Evolutionary conservation across 2,888 invertebrate genomes (phyloP).

Genomic region (Biston stratarius): DNA sequence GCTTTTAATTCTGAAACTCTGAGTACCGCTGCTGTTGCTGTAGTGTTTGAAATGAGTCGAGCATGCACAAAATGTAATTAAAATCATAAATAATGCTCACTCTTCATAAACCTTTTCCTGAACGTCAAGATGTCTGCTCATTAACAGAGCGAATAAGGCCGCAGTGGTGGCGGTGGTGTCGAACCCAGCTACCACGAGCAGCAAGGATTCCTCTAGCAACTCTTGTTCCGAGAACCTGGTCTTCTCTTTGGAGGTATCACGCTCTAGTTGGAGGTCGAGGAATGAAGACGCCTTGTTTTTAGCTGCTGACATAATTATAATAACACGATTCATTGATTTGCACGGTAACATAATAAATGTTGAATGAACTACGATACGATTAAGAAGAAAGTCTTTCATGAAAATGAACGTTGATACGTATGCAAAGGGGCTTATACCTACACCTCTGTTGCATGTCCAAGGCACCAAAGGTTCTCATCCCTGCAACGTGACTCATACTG

Average conservation of each 20-base stretch:
- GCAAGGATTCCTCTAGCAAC: conserved; percentile 58
- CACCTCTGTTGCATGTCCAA: too few species aligned
- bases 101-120: conserved; percentile 59
- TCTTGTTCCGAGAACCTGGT: conserved; percentile 43
- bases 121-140: conserved; percentile 53
- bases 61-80: not conserved
- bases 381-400: too few species aligned
- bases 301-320: not conserved
- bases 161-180: not conserved
- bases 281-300: not conserved
- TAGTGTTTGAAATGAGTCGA: too few species aligned
- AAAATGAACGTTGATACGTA: too few species aligned
- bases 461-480: too few species aligned
- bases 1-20: too few species aligned
- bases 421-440: too few species aligned
- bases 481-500: too few species aligned
- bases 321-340: too few species aligned
- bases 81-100: conserved; percentile 45
- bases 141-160: conserved; percentile 43
- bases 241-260: not conserved
- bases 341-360: too few species aligned
- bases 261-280: not conserved
- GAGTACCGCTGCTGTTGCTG: too few species aligned
- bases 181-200: conserved; percentile 54
- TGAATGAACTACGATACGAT: too few species aligned